A percentile compares a stretch with the other conserved stretches of the same genome.
These are phyloP conservation scores for Callaeas wilsoni DNA, from an alignment of 2,113 vertebrate species.

Conservation along the genomic window DNA sequence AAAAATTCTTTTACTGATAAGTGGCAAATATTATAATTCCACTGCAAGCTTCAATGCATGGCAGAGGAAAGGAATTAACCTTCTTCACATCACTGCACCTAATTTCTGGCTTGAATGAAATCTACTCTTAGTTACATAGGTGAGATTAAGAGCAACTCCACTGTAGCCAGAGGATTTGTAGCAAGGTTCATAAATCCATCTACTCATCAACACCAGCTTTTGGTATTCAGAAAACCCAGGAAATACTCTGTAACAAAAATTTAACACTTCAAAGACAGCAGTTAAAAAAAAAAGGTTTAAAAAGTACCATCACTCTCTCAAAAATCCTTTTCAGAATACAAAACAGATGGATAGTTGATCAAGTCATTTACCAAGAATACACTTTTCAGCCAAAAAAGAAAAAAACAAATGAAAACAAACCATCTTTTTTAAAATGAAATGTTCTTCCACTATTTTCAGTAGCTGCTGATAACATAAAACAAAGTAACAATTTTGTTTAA, in stretches of 20 bases:
- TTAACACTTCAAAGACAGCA: not conserved
- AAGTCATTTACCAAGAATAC: not conserved
- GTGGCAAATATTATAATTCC: conserved; percentile 34
- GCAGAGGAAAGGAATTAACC: conserved; percentile 30
- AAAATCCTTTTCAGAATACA: not conserved
- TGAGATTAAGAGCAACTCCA: not conserved
- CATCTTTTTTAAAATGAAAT: not conserved
- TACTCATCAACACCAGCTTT: not conserved
- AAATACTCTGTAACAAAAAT: not conserved
- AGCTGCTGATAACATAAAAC: not conserved
- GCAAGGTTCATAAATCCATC: not conserved
- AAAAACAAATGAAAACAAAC: rapidly evolving
- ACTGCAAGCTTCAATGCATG: not conserved
- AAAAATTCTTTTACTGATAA: conserved; percentile 37
- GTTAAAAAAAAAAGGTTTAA: not conserved
- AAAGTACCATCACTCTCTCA: not conserved
- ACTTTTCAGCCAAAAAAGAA: not conserved
- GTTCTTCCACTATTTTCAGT: not conserved
- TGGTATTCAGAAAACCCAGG: not conserved
- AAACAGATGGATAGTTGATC: not conserved
- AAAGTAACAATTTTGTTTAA: not conserved
- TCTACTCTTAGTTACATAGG: not conserved
- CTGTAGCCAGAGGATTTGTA: not conserved
- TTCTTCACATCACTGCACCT: conserved; percentile 35
- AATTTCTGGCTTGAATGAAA: conserved; percentile 49